These are phyloP conservation scores for Xanthia togata DNA, from an alignment of 2,888 invertebrate genomes.

Conservation along the genomic window DNA sequence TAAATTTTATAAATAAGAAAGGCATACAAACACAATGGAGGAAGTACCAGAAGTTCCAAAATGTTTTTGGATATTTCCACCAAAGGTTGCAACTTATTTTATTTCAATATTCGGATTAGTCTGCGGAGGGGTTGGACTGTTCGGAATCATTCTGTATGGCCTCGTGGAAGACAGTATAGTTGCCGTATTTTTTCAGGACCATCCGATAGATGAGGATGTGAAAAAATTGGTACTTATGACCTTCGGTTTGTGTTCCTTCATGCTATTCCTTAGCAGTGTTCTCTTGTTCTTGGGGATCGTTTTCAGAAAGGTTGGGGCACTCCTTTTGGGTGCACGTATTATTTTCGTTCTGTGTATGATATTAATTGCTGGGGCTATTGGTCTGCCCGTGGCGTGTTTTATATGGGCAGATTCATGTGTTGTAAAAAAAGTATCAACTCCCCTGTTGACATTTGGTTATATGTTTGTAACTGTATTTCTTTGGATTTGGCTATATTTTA, in stretches of 20 bases:
- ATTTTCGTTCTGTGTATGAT: conserved; percentile 66
- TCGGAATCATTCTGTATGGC: conserved; percentile 71
- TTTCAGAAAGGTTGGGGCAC: conserved; percentile 21
- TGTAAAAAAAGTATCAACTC: conserved; percentile 66
- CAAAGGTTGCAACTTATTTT: conserved; percentile 70
- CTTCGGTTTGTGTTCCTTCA: conserved; percentile 67
- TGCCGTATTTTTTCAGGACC: conserved; percentile 34
- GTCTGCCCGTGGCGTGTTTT: conserved; percentile 72
- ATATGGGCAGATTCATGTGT: conserved; percentile 68
- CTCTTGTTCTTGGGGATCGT: conserved; percentile 69
- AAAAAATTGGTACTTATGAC: conserved; percentile 68
- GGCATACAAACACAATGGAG: conserved; percentile 58
- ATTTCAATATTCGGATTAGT: conserved; percentile 73
- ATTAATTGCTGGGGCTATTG: conserved; percentile 58
- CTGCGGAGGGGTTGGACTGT: conserved; percentile 68
- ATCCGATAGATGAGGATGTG: conserved; percentile 59
- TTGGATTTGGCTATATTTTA: conserved; percentile 76
- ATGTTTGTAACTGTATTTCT: conserved; percentile 67
- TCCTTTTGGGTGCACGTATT: conserved; percentile 51
- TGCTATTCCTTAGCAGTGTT: conserved; percentile 65
- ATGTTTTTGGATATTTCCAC: conserved; percentile 71
- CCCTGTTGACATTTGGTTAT: conserved; percentile 53
- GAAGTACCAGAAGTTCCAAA: conserved; percentile 68
- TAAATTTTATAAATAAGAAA: neutral
- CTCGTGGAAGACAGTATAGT: conserved; percentile 70